Conservation (phyloP, 2,888 invertebrate species). For the Eucera pruinosa region DNA sequence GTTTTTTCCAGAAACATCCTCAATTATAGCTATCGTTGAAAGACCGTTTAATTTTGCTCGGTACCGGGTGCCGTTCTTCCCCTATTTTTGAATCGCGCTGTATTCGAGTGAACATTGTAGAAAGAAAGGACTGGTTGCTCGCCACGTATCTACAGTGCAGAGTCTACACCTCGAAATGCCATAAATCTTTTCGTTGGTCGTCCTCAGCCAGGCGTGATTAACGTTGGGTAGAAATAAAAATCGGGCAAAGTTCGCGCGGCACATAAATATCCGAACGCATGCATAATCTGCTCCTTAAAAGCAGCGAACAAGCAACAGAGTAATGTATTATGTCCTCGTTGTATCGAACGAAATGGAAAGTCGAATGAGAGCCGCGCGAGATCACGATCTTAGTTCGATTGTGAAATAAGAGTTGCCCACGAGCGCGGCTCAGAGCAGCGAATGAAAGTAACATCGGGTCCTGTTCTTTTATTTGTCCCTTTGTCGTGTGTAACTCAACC, state of each 20-base stretch:
- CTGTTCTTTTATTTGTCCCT: constrained; percentile 20
- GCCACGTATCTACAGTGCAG: neutral
- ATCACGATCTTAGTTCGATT: constrained; percentile 72
- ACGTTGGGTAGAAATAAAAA: constrained; percentile 28
- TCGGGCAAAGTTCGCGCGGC: constrained; percentile 30
- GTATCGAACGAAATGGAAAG: constrained; percentile 73
- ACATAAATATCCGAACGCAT: constrained; percentile 53
- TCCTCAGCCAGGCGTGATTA: constrained; percentile 37
- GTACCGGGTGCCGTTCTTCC: no score
- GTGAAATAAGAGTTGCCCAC: constrained; percentile 66
- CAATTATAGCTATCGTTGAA: no score
- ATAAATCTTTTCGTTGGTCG: constrained; percentile 24
- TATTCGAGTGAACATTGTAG: neutral
- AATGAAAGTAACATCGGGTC: constrained; percentile 54
- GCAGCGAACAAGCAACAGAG: constrained; percentile 56
- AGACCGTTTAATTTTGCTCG: no score
- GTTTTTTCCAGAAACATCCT: no score
- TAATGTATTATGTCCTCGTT: constrained; percentile 61
- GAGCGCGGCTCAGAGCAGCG: constrained; percentile 23
- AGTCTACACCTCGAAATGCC: neutral
- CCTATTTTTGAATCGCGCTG: no score
- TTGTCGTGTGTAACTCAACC: neutral
- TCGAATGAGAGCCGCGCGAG: constrained; percentile 67
- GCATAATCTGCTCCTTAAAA: constrained; percentile 64
- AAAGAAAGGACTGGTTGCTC: neutral